These are phyloP conservation scores for Cataglyphis albicans DNA, from an alignment of 2,888 invertebrate genomes.

Conservation along the genomic window DNA sequence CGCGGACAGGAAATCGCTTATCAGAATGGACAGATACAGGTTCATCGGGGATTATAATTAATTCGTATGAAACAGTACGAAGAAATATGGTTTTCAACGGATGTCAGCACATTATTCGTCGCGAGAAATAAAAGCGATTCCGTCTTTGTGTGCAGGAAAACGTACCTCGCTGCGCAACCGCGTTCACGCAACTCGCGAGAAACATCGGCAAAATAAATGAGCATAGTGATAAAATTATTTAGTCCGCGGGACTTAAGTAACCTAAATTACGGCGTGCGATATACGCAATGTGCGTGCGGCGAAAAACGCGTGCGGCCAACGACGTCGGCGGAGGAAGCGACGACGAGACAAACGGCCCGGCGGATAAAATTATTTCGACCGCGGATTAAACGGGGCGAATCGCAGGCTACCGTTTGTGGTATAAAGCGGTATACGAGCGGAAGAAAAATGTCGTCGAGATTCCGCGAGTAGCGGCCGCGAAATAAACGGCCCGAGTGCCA, in stretches of 20 bases:
- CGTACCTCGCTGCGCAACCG: conserved; percentile 49
- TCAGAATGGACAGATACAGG: conserved; percentile 26
- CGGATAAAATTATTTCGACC: conserved; percentile 77
- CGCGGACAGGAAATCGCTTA: conserved; percentile 39
- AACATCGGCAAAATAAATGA: conserved; percentile 63
- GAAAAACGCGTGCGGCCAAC: conserved; percentile 44
- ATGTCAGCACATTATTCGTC: conserved; percentile 36
- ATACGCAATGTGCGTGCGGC: conserved; percentile 12
- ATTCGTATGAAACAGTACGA: conserved; percentile 24
- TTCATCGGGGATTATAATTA: conserved; percentile 23
- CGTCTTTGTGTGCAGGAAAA: conserved; percentile 31
- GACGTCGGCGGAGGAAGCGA: conserved; percentile 43
- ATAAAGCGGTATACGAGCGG: conserved; percentile 38
- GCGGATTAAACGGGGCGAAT: conserved; percentile 76
- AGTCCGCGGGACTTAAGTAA: conserved; percentile 50
- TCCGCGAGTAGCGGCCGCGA: conserved; percentile 71
- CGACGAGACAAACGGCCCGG: conserved; percentile 66
- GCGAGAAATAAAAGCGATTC: conserved; percentile 27
- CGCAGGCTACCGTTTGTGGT: conserved; percentile 51
- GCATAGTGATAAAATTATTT: conserved; percentile 69
- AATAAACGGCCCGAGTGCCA: conserved; percentile 83
- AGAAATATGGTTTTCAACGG: conserved; percentile 33
- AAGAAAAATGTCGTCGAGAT: conserved; percentile 71
- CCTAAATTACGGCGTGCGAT: conserved; percentile 50
- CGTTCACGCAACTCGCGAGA: conserved; percentile 29